Conservation (phyloP, 92 coral and sea anemone genomes). For the Palythoa grandiflora region DNA sequence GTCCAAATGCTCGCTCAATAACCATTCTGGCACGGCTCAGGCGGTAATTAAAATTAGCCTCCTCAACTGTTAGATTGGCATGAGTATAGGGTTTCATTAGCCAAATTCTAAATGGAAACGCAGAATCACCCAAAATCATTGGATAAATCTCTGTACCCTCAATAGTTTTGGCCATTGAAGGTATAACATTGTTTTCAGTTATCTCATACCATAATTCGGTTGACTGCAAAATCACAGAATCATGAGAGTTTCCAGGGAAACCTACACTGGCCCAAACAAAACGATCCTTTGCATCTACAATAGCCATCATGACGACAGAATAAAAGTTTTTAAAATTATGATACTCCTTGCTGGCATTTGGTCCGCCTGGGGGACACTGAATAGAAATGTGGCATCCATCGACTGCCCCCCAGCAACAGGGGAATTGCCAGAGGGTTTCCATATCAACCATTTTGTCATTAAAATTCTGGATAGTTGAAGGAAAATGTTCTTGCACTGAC, state of each 20-base stretch:
- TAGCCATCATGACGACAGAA: not conserved
- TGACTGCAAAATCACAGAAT: not conserved
- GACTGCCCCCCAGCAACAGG: not conserved
- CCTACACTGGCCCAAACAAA: not conserved
- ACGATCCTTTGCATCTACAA: not conserved
- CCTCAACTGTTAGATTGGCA: too few species aligned
- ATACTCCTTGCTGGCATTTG: not conserved
- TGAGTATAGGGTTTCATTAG: too few species aligned
- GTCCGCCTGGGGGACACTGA: not conserved
- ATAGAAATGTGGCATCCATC: not conserved
- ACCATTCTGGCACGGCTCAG: too few species aligned
- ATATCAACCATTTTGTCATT: not conserved
- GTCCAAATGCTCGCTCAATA: not conserved
- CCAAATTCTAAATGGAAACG: too few species aligned
- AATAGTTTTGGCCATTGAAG: not conserved
- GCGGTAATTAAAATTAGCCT: too few species aligned
- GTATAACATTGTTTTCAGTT: not conserved
- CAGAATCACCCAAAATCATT: not conserved
- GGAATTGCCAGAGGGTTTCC: not conserved
- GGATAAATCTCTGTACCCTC: not conserved
- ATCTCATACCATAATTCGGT: not conserved
- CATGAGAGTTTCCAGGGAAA: not conserved
- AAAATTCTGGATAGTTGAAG: not conserved
- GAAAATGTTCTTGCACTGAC: not conserved
- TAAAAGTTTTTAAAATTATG: not conserved